Conservation (phyloP, 2,797 vertebrate genomes). For the Enteromius argenteus region DNA sequence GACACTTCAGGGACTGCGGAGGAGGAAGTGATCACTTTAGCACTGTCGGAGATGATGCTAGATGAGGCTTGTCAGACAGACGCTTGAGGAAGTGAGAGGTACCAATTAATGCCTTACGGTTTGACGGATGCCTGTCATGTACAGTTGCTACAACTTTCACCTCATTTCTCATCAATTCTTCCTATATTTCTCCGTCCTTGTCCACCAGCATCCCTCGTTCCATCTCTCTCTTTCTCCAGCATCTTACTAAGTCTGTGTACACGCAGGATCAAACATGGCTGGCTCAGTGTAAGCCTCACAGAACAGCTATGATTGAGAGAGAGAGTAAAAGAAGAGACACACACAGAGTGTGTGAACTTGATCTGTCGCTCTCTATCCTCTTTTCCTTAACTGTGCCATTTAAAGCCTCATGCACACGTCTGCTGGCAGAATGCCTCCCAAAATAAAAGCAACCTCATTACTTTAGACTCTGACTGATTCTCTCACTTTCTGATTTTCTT, state of each 20-base stretch:
- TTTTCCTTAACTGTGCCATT: conserved; percentile 52
- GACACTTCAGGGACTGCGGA: neutral
- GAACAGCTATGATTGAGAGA: conserved; percentile 14
- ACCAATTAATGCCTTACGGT: conserved; percentile 23
- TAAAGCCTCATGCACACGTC: conserved; percentile 31
- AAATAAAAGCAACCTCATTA: conserved; percentile 48
- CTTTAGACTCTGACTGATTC: neutral
- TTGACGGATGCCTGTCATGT: conserved; percentile 21
- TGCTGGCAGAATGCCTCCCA: conserved; percentile 20
- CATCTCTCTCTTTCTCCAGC: neutral
- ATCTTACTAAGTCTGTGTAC: neutral
- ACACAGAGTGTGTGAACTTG: conserved; percentile 22
- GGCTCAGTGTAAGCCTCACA: conserved; percentile 16
- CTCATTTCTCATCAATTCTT: neutral
- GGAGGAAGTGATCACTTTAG: conserved; percentile 28
- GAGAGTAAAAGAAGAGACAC: conserved; percentile 20
- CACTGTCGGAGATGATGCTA: conserved; percentile 14
- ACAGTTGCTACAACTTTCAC: conserved; percentile 3
- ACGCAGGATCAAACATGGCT: conserved; percentile 5
- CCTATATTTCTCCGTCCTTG: conserved; percentile 2
- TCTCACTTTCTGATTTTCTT: conserved; percentile 19
- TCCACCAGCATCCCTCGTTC: neutral
- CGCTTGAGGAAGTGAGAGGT: conserved; percentile 26
- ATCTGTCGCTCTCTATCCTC: conserved; percentile 12
- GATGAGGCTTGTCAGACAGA: conserved; percentile 4